Percentiles rank a stretch among this genome's conserved stretches.
Evolutionary conservation across 2,113 vertebrate genomes (phyloP).

Genomic region (Myrmecophaga tridactyla): DNA sequence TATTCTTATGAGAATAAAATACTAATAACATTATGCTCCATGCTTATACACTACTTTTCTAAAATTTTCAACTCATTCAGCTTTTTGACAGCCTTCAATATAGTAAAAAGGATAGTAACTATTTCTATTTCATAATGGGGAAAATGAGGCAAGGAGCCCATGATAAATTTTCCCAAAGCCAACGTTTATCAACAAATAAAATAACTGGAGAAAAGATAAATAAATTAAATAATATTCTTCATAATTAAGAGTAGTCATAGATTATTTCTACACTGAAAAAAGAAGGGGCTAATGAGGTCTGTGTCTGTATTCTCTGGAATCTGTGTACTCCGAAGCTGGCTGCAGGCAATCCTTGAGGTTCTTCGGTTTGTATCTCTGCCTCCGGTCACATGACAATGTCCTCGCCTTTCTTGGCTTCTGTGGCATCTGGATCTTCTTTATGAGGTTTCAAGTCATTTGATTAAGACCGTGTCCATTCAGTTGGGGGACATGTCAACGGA

Average conservation of each 20-base stretch:
- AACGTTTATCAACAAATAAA: conserved; percentile 11
- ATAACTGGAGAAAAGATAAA: background rate
- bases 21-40: conserved; percentile 24
- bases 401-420: too few species aligned
- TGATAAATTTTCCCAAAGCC: background rate
- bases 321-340: too few species aligned
- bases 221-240: background rate
- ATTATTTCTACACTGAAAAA: background rate
- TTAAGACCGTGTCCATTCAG: too few species aligned
- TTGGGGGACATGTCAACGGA: too few species aligned
- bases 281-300: background rate
- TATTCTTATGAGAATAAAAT: conserved; percentile 37
- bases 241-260: background rate
- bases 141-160: conserved; percentile 60
- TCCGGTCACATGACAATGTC: too few species aligned
- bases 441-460: too few species aligned
- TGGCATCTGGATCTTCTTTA: too few species aligned
- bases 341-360: too few species aligned
- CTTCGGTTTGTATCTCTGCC: too few species aligned
- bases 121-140: conserved; percentile 2
- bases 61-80: conserved; percentile 62
- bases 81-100: conserved; percentile 60
- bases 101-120: background rate
- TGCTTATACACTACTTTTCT: background rate
- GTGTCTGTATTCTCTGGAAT: too few species aligned